phyloP scores from a whole-genome alignment of 2,797 vertebrate genomes.

The Champsocephalus esox region DNA sequence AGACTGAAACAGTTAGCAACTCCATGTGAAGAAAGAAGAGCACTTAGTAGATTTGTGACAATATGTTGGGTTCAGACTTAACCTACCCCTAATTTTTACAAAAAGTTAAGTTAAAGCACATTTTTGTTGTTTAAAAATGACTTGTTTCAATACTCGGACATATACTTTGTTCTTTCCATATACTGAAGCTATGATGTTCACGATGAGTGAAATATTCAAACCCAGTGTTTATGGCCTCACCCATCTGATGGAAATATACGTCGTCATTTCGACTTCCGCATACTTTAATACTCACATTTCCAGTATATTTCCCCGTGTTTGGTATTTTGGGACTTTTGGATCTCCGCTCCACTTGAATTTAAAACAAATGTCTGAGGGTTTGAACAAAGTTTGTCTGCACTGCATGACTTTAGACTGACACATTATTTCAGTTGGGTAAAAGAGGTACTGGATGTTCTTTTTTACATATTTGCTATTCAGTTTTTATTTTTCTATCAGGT shows the following conservation, averaged over 20 bases:
- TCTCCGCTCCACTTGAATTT: not conserved
- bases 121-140: not conserved
- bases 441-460: not conserved
- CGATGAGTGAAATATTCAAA: slow-evolving; percentile 5
- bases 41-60: not conserved
- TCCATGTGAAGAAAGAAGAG: not conserved
- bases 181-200: slow-evolving; percentile 7
- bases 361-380: slow-evolving; percentile 4
- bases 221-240: not conserved
- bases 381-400: slow-evolving; percentile 5
- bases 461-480: not conserved
- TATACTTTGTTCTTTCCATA: not conserved
- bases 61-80: no score
- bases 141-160: not conserved
- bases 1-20: not conserved
- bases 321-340: slow-evolving; percentile 1
- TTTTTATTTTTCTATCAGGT: not conserved
- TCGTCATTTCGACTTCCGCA: not conserved
- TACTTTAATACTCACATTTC: not conserved
- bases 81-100: not conserved
- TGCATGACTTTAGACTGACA: not conserved
- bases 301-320: not conserved
- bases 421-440: not conserved
- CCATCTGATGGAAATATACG: not conserved
- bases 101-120: not conserved